These are phyloP conservation scores for Thripadectes ignobilis DNA, from an alignment of 2,797 vertebrate species.

Conservation along the genomic window DNA sequence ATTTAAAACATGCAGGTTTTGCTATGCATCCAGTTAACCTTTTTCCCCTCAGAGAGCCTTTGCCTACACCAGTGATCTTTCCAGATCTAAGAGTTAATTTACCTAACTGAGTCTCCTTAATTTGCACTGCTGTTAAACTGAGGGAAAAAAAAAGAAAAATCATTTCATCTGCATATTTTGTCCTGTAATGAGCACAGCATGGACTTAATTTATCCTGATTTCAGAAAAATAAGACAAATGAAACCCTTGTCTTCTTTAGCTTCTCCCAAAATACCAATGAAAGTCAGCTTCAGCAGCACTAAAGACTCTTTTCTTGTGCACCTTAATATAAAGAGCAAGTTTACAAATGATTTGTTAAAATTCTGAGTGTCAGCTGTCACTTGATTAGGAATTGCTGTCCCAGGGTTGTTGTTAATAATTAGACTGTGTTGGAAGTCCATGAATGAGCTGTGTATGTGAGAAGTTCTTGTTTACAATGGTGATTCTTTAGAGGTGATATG, in stretches of 20 bases:
- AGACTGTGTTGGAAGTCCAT: neutral
- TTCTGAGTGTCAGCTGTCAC: neutral
- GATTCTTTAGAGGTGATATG: neutral
- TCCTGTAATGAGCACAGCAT: neutral
- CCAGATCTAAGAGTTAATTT: constrained; percentile 40
- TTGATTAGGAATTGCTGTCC: neutral
- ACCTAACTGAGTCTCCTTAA: constrained; percentile 15
- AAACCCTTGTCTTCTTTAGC: neutral
- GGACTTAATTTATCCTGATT: neutral
- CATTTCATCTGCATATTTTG: constrained; percentile 26
- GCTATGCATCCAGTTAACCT: constrained; percentile 46
- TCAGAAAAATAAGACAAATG: neutral
- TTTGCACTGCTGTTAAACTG: constrained; percentile 1
- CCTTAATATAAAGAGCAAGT: neutral
- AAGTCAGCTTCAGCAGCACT: neutral
- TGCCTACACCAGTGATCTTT: constrained; percentile 1
- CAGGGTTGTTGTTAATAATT: neutral
- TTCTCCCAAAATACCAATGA: neutral
- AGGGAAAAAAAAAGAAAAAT: neutral
- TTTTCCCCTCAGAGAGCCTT: constrained; percentile 33
- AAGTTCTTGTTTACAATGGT: neutral
- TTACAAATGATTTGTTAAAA: neutral
- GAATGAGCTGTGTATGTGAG: neutral
- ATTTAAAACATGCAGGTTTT: constrained; percentile 55
- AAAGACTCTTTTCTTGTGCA: neutral